A percentile compares a stretch with the other conserved stretches of the same genome.
Conservation (phyloP, 1,140 invertebrate genomes). For the Ostrea edulis region DNA sequence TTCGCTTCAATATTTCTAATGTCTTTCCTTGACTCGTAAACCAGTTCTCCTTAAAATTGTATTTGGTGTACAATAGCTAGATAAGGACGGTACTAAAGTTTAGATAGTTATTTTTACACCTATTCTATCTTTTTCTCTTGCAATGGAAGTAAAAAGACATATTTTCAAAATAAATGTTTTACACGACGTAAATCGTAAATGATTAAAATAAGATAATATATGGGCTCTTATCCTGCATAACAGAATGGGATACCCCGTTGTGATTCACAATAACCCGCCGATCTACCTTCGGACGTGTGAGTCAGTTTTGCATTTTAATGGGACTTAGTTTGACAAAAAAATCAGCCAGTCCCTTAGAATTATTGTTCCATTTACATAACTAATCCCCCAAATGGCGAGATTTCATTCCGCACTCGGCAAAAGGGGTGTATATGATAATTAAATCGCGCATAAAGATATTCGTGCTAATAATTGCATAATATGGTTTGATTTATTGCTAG, state of each 20-base stretch:
- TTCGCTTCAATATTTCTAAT: no score
- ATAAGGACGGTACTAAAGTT: no score
- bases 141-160: no score
- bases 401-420: conserved; percentile 4
- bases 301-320: conserved; percentile 37
- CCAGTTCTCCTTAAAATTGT: no score
- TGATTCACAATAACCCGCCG: neutral
- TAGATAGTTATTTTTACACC: no score
- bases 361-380: conserved; percentile 34
- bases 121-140: no score
- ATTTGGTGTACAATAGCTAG: no score
- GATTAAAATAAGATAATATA: neutral
- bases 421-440: conserved; percentile 29
- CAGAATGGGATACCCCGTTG: neutral
- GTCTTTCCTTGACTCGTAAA: no score
- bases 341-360: conserved; percentile 27
- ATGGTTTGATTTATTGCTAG: conserved; percentile 26
- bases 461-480: conserved; percentile 39
- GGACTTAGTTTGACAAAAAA: conserved; percentile 32
- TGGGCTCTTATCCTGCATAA: neutral
- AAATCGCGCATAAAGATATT: conserved; percentile 37
- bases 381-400: conserved; percentile 14
- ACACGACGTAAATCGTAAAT: neutral
- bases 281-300: neutral
- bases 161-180: neutral